A percentile compares a stretch with the other conserved stretches of the same genome.
These are phyloP conservation scores for Anguilla marmorata DNA, from an alignment of 2,797 vertebrate species.

Conservation along the genomic window DNA sequence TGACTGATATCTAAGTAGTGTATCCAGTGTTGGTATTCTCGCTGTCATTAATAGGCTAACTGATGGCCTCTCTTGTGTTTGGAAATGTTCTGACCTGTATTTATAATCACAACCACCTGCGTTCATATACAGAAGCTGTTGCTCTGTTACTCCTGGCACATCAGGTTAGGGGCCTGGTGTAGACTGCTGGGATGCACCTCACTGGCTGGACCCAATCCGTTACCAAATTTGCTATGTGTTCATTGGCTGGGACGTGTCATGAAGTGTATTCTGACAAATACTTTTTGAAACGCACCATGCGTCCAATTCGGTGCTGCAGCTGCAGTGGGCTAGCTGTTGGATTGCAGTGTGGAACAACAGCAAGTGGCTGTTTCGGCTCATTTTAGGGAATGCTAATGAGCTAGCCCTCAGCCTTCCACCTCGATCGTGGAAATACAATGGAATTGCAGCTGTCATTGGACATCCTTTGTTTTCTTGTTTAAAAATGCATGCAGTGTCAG, in stretches of 20 bases:
- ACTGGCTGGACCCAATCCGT: not conserved
- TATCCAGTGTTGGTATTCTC: too few species aligned
- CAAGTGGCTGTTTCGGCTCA: not conserved
- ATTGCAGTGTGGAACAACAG: not conserved
- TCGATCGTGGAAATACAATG: not conserved
- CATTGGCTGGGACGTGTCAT: not conserved
- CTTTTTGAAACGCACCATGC: not conserved
- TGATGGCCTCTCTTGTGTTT: too few species aligned
- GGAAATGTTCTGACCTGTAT: too few species aligned
- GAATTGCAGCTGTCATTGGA: not conserved
- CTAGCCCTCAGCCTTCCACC: not conserved
- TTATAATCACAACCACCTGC: not conserved
- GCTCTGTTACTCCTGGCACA: not conserved
- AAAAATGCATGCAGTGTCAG: not conserved
- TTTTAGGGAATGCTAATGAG: not conserved
- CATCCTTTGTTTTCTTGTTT: not conserved
- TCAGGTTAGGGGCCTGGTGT: not conserved
- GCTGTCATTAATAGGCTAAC: too few species aligned
- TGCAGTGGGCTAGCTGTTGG: not conserved
- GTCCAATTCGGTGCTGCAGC: not conserved
- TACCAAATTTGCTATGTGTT: not conserved
- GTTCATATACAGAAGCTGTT: not conserved
- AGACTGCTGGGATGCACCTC: not conserved
- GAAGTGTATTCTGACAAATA: not conserved
- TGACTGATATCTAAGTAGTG: too few species aligned